A percentile compares a stretch with the other conserved stretches of the same genome.
Conservation (phyloP, 2,113 vertebrate species). For the Gallinago undulata region DNA sequence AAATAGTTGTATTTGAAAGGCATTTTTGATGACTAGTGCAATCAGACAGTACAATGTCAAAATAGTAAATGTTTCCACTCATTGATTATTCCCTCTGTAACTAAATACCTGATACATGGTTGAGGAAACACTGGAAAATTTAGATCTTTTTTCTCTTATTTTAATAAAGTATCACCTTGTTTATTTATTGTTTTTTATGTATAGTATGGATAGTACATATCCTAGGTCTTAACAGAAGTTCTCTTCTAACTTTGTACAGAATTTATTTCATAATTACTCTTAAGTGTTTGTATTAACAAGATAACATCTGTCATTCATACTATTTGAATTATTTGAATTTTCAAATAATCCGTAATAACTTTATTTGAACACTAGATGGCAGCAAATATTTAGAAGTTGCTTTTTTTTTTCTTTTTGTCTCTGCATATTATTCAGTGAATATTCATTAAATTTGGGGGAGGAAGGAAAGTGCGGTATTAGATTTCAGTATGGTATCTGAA, state of each 20-base stretch:
- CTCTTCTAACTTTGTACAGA: neutral
- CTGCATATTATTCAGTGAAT: conserved; percentile 60
- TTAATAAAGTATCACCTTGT: neutral
- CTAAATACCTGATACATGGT: neutral
- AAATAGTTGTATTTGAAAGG: neutral
- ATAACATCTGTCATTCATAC: neutral
- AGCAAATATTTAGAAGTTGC: conserved; percentile 69
- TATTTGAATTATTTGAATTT: neutral
- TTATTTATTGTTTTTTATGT: neutral
- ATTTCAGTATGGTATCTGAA: neutral
- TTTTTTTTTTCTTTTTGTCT: neutral
- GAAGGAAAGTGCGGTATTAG: neutral
- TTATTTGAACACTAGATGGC: conserved; percentile 71
- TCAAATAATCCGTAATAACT: neutral
- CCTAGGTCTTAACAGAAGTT: neutral
- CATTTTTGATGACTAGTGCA: neutral
- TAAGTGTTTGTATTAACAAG: neutral
- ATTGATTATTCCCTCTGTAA: neutral
- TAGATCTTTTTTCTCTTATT: neutral
- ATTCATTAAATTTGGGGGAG: neutral
- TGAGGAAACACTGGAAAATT: neutral
- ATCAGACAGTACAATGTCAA: neutral
- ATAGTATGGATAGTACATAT: neutral
- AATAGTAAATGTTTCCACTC: neutral
- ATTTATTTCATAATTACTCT: neutral